Evolutionary conservation across 2,113 vertebrate genomes (phyloP).

Genomic region (Struthidea cinerea): DNA sequence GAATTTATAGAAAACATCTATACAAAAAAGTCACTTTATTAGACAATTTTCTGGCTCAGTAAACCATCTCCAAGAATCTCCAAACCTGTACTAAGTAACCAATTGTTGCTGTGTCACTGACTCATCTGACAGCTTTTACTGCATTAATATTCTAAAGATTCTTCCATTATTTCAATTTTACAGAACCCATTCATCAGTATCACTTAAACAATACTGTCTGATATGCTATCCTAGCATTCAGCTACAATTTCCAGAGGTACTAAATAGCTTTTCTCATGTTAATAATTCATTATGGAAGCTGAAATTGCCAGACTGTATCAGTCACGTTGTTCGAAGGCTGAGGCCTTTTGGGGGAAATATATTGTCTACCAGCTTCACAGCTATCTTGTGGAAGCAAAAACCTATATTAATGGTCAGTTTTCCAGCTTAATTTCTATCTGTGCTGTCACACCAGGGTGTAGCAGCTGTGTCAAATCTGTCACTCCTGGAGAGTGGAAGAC

Average conservation of each 20-base stretch:
- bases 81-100: neutral
- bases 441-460: neutral
- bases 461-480: neutral
- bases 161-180: neutral
- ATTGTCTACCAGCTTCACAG: neutral
- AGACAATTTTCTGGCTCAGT: neutral
- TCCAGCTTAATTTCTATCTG: neutral
- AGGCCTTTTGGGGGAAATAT: rapidly evolving
- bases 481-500: neutral
- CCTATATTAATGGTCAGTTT: neutral
- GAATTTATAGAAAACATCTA: neutral
- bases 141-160: neutral
- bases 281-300: neutral
- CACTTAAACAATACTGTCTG: neutral
- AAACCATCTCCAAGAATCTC: neutral
- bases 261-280: neutral
- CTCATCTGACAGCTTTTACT: neutral
- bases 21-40: neutral
- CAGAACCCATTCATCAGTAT: neutral
- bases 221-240: neutral
- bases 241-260: neutral
- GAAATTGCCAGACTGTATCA: neutral
- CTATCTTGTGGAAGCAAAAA: neutral
- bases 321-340: neutral
- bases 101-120: neutral